Evolutionary conservation across 35 echinoderm and acorn worm species (phyloP).

Genomic region (Amphiura filiformis): DNA sequence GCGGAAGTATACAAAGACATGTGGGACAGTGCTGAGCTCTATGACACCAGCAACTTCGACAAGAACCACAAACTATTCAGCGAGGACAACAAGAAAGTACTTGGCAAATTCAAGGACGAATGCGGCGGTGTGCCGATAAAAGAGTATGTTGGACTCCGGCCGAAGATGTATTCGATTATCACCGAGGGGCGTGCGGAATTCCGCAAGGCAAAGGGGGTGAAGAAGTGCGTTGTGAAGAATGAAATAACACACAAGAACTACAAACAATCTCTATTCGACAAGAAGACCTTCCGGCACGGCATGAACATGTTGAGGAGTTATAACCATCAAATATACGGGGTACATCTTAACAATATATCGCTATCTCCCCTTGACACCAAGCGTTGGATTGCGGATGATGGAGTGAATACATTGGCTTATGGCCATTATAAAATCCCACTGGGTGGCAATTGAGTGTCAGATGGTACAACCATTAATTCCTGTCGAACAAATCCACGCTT

Average conservation of each 20-base stretch:
- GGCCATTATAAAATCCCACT: neutral
- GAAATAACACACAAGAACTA: neutral
- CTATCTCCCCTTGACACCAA: neutral
- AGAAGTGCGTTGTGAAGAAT: constrained; percentile 3
- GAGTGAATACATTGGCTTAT: constrained; percentile 16
- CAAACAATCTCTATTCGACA: neutral
- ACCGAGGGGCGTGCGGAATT: neutral
- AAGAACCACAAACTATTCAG: neutral
- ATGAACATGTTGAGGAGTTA: constrained; percentile 1
- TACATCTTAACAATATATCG: constrained; percentile 6
- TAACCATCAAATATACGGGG: neutral
- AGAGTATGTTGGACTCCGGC: constrained; percentile 12
- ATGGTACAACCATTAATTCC: neutral
- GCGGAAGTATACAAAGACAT: constrained; percentile 37
- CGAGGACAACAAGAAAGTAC: neutral
- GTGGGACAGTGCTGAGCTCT: neutral
- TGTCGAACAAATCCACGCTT: constrained; percentile 7
- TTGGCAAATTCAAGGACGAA: constrained; percentile 35
- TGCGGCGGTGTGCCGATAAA: neutral
- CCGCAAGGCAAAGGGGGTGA: constrained; percentile 21
- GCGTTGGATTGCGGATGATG: neutral
- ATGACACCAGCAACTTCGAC: constrained; percentile 14
- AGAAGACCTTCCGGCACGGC: constrained; percentile 10
- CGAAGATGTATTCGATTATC: constrained; percentile 18
- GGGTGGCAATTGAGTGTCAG: constrained; percentile 16